phyloP scores from a whole-genome alignment of 1,140 invertebrate species.

The Drosophila carrolli region DNA sequence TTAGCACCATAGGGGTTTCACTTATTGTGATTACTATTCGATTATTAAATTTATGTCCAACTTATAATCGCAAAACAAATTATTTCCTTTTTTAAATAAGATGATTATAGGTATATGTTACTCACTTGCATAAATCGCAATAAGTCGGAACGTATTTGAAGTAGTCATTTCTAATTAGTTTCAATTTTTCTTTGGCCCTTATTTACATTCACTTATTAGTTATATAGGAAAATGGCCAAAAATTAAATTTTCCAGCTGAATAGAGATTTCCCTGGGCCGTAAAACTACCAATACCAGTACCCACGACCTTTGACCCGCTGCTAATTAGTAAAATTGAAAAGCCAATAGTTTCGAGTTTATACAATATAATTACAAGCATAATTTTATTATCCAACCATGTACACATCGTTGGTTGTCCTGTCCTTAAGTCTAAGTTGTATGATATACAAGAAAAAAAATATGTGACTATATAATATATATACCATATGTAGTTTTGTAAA shows the following conservation, averaged over 20 bases:
- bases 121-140: no score
- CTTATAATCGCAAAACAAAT: no score
- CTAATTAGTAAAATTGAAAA: constrained; percentile 24
- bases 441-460: constrained; percentile 21
- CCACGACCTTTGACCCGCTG: background rate
- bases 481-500: background rate
- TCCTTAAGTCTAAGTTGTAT: constrained; percentile 6
- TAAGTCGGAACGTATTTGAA: no score
- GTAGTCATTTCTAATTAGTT: no score
- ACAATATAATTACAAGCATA: constrained; percentile 19
- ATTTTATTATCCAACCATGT: constrained; percentile 27
- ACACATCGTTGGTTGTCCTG: constrained; percentile 24
- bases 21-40: no score
- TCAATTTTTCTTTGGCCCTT: background rate
- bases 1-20: no score
- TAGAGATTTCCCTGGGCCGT: background rate
- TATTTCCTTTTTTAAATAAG: no score
- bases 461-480: no score
- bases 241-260: background rate
- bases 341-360: constrained; percentile 2
- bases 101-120: no score
- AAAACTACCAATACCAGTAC: background rate
- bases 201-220: background rate
- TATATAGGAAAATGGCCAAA: no score
- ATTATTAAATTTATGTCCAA: no score